phyloP scores from a whole-genome alignment of 2,797 vertebrate species.

The Neosilurus mollespiculum region DNA sequence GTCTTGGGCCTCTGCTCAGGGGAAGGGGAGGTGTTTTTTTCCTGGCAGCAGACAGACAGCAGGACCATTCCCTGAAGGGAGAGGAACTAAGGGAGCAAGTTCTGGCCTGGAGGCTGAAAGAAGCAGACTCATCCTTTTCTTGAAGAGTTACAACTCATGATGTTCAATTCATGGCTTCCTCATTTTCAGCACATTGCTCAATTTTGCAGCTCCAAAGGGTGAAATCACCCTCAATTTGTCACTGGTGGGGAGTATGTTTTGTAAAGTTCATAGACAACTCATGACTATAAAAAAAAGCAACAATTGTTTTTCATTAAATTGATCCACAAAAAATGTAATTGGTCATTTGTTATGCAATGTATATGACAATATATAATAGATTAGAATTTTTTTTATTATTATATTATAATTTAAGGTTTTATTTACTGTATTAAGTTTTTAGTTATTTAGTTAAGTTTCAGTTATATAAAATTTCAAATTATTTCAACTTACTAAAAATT shows the following conservation, averaged over 20 bases:
- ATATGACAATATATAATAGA: not conserved
- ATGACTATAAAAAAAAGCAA: constrained; percentile 34
- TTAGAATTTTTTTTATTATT: not conserved
- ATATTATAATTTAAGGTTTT: too few relatives aligned
- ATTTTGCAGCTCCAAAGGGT: constrained; percentile 31
- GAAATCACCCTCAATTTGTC: constrained; percentile 19
- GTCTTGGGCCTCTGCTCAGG: constrained; percentile 59
- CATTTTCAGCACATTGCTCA: constrained; percentile 41
- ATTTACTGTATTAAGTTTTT: too few relatives aligned
- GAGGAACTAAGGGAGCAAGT: constrained; percentile 7
- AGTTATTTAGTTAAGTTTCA: too few relatives aligned
- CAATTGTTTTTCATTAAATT: constrained; percentile 34
- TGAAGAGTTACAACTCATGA: constrained; percentile 51
- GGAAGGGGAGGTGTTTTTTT: constrained; percentile 67
- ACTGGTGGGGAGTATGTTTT: constrained; percentile 34
- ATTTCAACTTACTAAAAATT: too few relatives aligned
- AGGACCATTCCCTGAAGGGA: constrained; percentile 54
- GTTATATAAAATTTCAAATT: too few relatives aligned
- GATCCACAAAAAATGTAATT: not conserved
- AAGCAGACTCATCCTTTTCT: constrained; percentile 61
- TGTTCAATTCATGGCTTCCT: constrained; percentile 45
- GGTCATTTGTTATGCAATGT: not conserved
- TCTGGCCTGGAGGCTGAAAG: constrained; percentile 54
- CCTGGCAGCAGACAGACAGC: constrained; percentile 68
- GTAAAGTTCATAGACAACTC: constrained; percentile 36